A percentile compares a stretch with the other conserved stretches of the same genome.
Conservation (phyloP, 2,113 vertebrate species). For the Amphiprion percula region DNA sequence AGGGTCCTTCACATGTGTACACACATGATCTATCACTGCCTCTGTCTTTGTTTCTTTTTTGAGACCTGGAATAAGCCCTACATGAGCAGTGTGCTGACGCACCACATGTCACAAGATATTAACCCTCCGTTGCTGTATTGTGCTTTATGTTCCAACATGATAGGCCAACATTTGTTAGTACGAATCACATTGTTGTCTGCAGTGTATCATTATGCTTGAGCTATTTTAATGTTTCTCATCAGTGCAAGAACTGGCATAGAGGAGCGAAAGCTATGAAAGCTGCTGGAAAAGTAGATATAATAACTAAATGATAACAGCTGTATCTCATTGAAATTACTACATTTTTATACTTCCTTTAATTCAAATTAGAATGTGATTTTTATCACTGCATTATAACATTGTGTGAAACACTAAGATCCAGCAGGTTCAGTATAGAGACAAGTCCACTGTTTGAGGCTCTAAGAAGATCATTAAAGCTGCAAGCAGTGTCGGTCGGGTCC, state of each 20-base stretch:
- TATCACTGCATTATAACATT: too few relatives aligned
- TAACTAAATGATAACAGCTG: not conserved
- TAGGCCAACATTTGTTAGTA: constrained; percentile 17
- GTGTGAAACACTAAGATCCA: too few relatives aligned
- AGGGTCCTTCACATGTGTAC: constrained; percentile 35
- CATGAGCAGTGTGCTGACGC: constrained; percentile 57
- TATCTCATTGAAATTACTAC: not conserved
- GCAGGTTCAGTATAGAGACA: too few relatives aligned
- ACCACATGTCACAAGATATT: constrained; percentile 61
- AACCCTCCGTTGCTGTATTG: constrained; percentile 34
- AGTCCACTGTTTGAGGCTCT: too few relatives aligned
- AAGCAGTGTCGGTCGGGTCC: too few relatives aligned
- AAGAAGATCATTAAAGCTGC: too few relatives aligned
- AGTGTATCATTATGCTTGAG: constrained; percentile 11
- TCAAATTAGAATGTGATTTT: too few relatives aligned
- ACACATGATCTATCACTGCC: constrained; percentile 39
- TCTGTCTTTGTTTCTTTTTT: not conserved
- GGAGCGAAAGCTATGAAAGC: not conserved
- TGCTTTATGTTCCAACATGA: not conserved
- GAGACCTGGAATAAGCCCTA: constrained; percentile 26
- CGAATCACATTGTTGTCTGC: constrained; percentile 51
- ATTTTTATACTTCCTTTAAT: not conserved
- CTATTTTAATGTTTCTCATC: constrained; percentile 3
- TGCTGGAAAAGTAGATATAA: too few relatives aligned
- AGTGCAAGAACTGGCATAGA: not conserved